These are phyloP conservation scores for Cyrtonyx montezumae DNA, from an alignment of 2,113 vertebrate species.

Conservation along the genomic window DNA sequence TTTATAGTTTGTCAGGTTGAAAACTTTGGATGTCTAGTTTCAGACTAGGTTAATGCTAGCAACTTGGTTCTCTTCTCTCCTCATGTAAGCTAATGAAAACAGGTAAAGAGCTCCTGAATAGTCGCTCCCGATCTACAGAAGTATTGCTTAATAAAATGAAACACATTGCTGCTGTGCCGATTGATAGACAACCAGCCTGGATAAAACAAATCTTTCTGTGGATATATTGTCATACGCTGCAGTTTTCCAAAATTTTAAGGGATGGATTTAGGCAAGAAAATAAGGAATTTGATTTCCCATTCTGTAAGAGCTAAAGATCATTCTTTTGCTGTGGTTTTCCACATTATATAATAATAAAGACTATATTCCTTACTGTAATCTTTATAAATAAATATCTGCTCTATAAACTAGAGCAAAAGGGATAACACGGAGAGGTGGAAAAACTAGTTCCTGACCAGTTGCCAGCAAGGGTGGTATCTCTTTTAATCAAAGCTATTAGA, in stretches of 20 bases:
- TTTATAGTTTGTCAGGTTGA: background rate
- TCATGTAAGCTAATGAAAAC: background rate
- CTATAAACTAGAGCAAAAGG: background rate
- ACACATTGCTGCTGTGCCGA: background rate
- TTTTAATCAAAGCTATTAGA: background rate
- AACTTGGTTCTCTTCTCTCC: background rate
- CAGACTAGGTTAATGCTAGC: background rate
- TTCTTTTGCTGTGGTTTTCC: background rate
- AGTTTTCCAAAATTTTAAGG: background rate
- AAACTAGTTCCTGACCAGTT: background rate
- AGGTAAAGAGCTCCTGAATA: background rate
- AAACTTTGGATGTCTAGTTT: background rate
- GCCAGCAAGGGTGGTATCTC: background rate
- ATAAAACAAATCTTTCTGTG: background rate
- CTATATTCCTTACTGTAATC: background rate
- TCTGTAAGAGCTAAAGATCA: background rate
- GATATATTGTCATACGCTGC: background rate
- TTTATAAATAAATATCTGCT: background rate
- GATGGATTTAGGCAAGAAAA: background rate
- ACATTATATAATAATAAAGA: background rate
- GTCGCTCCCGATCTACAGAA: background rate
- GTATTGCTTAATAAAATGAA: background rate
- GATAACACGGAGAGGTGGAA: background rate
- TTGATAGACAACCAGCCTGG: background rate
- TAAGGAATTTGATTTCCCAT: background rate